These are phyloP conservation scores for Myathropa florea DNA, from an alignment of 2,888 invertebrate genomes.

Conservation along the genomic window DNA sequence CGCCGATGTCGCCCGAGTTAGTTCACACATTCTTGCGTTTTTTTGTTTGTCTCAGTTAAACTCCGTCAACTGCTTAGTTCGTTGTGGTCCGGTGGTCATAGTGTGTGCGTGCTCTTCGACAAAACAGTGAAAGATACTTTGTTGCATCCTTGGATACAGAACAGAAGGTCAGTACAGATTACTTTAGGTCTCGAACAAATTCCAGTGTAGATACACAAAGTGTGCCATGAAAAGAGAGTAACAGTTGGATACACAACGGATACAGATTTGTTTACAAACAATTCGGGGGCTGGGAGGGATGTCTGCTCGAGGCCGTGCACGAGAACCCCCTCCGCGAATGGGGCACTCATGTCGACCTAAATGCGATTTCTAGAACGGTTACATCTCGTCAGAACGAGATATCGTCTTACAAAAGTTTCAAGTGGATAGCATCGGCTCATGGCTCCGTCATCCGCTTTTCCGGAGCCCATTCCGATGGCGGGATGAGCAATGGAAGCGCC, in stretches of 20 bases:
- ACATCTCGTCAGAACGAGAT: neutral
- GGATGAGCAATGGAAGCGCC: conserved; percentile 55
- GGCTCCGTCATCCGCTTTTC: conserved; percentile 43
- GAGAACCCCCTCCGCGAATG: neutral
- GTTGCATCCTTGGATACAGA: conserved; percentile 38
- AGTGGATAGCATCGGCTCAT: conserved; percentile 24
- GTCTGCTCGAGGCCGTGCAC: neutral
- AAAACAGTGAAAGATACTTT: neutral
- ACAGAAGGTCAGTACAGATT: conserved; percentile 21
- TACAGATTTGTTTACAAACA: conserved; percentile 68
- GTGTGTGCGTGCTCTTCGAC: neutral
- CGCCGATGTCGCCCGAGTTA: neutral
- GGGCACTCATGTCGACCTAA: conserved; percentile 38
- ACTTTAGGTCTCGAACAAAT: neutral
- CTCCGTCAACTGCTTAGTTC: conserved; percentile 59
- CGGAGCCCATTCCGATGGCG: conserved; percentile 58
- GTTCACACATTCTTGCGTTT: neutral
- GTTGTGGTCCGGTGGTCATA: conserved; percentile 51
- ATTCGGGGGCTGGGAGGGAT: conserved; percentile 5
- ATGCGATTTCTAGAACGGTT: conserved; percentile 1
- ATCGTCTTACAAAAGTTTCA: neutral
- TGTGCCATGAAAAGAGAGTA: conserved; percentile 11
- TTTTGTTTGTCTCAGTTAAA: conserved; percentile 37
- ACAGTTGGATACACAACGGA: conserved; percentile 42
- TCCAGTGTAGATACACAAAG: conserved; percentile 19